A percentile compares a stretch with the other conserved stretches of the same genome.
Conservation (phyloP, 1,140 invertebrate species). For the Tachypleus tridentatus region DNA sequence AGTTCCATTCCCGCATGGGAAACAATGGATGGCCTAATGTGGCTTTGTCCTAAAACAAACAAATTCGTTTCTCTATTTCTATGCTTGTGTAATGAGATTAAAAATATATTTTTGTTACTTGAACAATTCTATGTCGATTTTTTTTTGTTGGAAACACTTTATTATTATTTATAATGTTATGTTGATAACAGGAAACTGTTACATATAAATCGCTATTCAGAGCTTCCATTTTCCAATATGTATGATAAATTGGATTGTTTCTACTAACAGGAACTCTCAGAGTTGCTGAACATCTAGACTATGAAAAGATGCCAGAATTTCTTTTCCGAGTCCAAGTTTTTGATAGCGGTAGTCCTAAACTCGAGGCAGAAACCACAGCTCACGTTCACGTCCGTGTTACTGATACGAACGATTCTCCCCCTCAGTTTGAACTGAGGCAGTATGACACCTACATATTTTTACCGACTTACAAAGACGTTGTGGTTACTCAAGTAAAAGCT, state of each 20-base stretch:
- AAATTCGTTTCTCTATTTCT: no score
- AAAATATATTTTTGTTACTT: no score
- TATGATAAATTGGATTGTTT: background rate
- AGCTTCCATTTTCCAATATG: no score
- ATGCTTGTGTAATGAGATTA: no score
- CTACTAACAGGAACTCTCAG: slow-evolving; percentile 32
- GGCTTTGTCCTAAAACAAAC: no score
- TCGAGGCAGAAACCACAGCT: slow-evolving; percentile 45
- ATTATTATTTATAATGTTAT: no score
- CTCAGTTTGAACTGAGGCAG: slow-evolving; percentile 52
- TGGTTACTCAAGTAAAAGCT: slow-evolving; percentile 48
- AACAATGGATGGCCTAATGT: no score
- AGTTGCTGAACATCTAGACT: slow-evolving; percentile 47
- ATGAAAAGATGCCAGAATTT: slow-evolving; percentile 56
- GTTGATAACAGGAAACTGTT: no score
- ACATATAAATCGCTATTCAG: no score
- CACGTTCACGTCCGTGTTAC: slow-evolving; percentile 49
- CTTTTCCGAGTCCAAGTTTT: slow-evolving; percentile 70
- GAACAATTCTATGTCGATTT: no score
- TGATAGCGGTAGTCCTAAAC: slow-evolving; percentile 62
- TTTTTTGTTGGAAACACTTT: no score
- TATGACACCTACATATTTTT: slow-evolving; percentile 66
- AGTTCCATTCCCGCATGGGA: no score
- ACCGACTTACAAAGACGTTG: slow-evolving; percentile 40
- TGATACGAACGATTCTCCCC: slow-evolving; percentile 79